Evolutionary conservation across 2,888 invertebrate species (phyloP), one percentile per base, ranked within the genome.

Genomic region (Chirona hameri): DNA sequence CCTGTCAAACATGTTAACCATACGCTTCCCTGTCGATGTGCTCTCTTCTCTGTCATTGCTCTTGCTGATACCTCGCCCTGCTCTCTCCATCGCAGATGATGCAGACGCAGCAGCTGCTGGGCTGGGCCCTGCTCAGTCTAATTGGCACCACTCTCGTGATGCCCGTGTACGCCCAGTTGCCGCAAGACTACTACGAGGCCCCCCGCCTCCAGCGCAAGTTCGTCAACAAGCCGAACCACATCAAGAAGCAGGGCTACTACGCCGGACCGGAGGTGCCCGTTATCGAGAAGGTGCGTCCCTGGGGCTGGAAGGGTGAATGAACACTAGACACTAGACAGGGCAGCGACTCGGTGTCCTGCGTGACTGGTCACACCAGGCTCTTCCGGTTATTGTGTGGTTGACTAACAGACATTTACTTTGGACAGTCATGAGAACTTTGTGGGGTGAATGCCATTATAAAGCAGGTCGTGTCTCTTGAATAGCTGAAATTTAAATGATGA

Each of bases 151-250:
- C 92, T 85, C 90, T 91, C 84, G 89, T 93, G 82, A 89, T 93
- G 84, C 91, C 92, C 86, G 93, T 93, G 84, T 88, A 92, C 84
- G 92, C 93, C 79, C 92, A 92, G 87, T 93, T 93, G 12, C 91
- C 91, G 82, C 83, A 85, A 84, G 84, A 85, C 84, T 83, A 86
- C 83, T 84, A 82, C 83, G n/a, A n/a, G n/a, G 84, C 85, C 55
- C 85, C 85, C 46, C 85, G 83, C 24, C 92, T 90, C 86, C 92
- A 92, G 84, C 90, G 96, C 84, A 96, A 96, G 90, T 95, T 93
- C 88, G 95, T 94, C 0, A 95, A 95, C 87, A 96, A 96, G 88
- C 93, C 95, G 24, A 96, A 96, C 87, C 93, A 94, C 27, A 91
- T 94, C 86, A 96, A 96, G 89, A 96, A 96, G 89, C 83, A 83